Evolutionary conservation across 2,888 invertebrate genomes (phyloP).

Genomic region (Vandiemenella viatica): DNA sequence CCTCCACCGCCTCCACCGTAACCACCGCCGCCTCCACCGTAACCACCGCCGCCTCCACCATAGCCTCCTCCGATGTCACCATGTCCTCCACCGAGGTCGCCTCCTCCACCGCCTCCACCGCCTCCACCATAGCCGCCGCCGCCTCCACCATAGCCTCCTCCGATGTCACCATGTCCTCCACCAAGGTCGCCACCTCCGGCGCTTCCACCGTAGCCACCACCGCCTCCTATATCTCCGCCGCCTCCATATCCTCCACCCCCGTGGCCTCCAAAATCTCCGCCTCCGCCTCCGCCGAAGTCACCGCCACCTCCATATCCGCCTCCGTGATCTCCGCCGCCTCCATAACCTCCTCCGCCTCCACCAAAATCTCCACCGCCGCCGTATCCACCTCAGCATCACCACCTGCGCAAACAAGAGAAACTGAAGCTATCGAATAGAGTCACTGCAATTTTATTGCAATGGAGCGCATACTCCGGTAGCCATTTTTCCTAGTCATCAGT

Average conservation of each 20-base stretch:
- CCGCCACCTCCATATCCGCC: background rate
- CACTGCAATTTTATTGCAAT: no score
- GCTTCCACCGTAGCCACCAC: background rate
- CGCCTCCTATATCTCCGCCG: background rate
- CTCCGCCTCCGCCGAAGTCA: background rate
- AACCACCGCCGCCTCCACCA: background rate
- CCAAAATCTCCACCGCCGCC: background rate
- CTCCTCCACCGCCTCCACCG: background rate
- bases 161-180: background rate
- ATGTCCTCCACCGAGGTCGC: background rate
- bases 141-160: background rate
- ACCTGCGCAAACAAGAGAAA: background rate
- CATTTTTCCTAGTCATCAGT: no score
- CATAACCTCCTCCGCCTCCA: background rate
- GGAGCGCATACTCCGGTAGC: no score
- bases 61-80: background rate
- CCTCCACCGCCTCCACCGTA: background rate
- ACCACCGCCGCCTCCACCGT: background rate
- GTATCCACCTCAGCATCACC: background rate
- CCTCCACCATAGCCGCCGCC: background rate
- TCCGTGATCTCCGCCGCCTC: background rate
- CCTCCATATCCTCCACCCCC: background rate
- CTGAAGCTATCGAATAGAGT: no score
- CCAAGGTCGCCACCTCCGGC: background rate
- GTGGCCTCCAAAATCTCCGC: background rate